These are phyloP conservation scores for Caenorhabditis panamensis DNA, from an alignment of 2,888 invertebrate species.

Conservation along the genomic window DNA sequence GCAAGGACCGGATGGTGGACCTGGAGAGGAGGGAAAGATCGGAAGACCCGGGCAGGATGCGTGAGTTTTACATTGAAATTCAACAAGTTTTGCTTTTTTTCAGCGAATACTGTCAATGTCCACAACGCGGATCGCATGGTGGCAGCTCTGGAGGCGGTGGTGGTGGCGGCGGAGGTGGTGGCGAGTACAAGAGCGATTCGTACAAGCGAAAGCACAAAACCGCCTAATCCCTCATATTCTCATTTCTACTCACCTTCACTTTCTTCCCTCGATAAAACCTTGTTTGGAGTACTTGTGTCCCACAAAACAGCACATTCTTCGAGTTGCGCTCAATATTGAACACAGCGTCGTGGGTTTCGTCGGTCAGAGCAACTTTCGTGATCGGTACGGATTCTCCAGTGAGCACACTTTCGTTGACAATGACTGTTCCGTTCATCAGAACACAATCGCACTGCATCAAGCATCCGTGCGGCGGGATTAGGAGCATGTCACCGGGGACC, in stretches of 20 bases:
- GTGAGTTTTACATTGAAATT: slow-evolving; percentile 50
- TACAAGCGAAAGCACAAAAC: slow-evolving; percentile 41
- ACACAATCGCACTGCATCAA: slow-evolving; percentile 88
- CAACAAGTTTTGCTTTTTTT: slow-evolving; percentile 17
- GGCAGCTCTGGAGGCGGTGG: slow-evolving; percentile 41
- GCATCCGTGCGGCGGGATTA: slow-evolving; percentile 89
- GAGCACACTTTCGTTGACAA: slow-evolving; percentile 95
- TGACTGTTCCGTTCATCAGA: slow-evolving; percentile 90
- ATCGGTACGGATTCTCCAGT: slow-evolving; percentile 96
- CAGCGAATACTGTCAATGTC: slow-evolving; percentile 62
- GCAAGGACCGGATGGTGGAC: slow-evolving; percentile 61
- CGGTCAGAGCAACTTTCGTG: slow-evolving; percentile 85
- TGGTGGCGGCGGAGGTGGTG: slow-evolving; percentile 31
- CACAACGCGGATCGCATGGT: slow-evolving; percentile 46
- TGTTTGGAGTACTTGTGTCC: slow-evolving; percentile 92
- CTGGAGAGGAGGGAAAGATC: slow-evolving; percentile 63
- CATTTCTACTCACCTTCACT: slow-evolving; percentile 71
- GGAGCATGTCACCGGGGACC: slow-evolving; percentile 84
- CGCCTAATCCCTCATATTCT: background rate
- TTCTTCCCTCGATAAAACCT: slow-evolving; percentile 83
- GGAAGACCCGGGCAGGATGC: slow-evolving; percentile 66
- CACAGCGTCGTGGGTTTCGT: slow-evolving; percentile 65
- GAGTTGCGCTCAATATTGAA: slow-evolving; percentile 87
- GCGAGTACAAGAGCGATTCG: slow-evolving; percentile 38
- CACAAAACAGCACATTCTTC: slow-evolving; percentile 91